Percentiles rank a stretch among this genome's conserved stretches.
Evolutionary conservation across 2,888 invertebrate species (phyloP).

Genomic region (Apamea sordens): DNA sequence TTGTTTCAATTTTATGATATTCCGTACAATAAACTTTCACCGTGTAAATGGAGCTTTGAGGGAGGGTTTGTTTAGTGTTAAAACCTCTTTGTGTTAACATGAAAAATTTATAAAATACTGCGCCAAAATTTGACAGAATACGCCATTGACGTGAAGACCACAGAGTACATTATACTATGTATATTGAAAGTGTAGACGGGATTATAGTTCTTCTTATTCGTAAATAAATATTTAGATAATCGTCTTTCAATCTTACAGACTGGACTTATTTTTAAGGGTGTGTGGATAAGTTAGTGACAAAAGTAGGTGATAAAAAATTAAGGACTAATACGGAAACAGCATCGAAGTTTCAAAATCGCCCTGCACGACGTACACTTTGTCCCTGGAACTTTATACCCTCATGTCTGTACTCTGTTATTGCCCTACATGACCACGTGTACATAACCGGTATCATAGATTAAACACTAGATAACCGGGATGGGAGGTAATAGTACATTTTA

Average conservation of each 20-base stretch:
- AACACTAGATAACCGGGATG: neutral
- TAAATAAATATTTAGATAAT: neutral
- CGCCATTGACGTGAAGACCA: neutral
- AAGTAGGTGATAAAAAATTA: neutral
- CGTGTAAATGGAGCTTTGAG: neutral
- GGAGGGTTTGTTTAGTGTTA: neutral
- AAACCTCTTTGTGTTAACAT: neutral
- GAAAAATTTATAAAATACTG: neutral
- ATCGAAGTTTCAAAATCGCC: neutral
- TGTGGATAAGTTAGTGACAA: neutral
- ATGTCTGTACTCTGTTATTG: neutral
- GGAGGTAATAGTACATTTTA: neutral
- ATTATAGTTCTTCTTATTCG: neutral
- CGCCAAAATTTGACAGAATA: neutral
- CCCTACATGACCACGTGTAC: neutral
- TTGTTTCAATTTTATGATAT: too few species aligned
- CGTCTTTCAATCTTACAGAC: neutral
- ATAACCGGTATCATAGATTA: neutral
- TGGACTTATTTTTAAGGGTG: neutral
- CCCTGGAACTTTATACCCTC: neutral
- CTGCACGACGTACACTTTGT: too few species aligned
- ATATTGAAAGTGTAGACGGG: neutral
- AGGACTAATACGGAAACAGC: neutral
- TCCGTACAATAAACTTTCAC: too few species aligned
- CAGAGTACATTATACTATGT: too few species aligned